Conservation (phyloP, 37 sponge, comb jelly and placozoan genomes). For the Crambe crambe region DNA sequence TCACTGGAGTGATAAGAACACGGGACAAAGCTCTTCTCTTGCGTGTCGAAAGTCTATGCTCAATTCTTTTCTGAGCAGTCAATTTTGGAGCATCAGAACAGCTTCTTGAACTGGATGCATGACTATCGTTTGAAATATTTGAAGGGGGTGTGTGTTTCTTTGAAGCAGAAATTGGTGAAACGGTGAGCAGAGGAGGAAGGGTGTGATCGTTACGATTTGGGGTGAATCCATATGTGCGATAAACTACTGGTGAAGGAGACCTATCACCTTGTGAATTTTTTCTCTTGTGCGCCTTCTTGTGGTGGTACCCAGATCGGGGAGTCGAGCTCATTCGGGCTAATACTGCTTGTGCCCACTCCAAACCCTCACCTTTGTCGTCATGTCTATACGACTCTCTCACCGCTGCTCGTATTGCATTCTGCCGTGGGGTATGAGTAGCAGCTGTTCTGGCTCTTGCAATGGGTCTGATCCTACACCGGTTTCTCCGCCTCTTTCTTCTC, state of each 20-base stretch:
- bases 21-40: not conserved
- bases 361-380: constrained; percentile 3
- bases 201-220: not conserved
- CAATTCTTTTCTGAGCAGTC: not conserved
- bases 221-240: not conserved
- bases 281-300: not conserved
- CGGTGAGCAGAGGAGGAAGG: not conserved
- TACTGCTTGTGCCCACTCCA: constrained; percentile 9
- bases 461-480: not conserved
- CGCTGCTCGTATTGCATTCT: constrained; percentile 14
- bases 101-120: not conserved
- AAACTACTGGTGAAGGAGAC: not conserved
- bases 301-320: constrained; percentile 10
- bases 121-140: not conserved
- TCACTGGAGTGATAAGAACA: not conserved
- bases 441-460: constrained; percentile 24
- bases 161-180: not conserved
- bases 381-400: constrained; percentile 41
- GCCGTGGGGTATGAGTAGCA: constrained; percentile 22
- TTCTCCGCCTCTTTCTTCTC: too few relatives aligned
- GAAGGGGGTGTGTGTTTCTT: not conserved
- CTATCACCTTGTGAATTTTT: not conserved
- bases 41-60: not conserved
- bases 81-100: not conserved
- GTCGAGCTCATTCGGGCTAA: not conserved